Conservation (phyloP, 2,113 vertebrate genomes). For the Orycteropus afer region DNA sequence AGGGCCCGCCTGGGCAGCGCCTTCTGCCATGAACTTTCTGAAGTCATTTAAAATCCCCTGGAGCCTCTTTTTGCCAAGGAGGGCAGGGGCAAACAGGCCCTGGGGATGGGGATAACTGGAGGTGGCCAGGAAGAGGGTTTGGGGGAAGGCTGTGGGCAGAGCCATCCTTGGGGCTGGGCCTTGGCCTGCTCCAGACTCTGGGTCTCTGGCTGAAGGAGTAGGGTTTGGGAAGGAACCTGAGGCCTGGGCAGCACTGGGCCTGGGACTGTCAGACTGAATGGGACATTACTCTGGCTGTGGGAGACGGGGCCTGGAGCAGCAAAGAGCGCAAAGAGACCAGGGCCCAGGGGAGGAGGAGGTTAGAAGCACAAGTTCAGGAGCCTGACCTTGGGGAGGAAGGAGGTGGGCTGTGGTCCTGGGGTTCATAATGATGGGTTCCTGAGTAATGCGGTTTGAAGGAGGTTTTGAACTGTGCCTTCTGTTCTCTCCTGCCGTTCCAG, state of each 20-base stretch:
- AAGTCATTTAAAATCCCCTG: conserved; percentile 23
- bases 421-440: neutral
- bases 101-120: conserved; percentile 5
- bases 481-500: neutral
- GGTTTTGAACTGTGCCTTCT: conserved; percentile 27
- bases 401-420: neutral
- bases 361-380: neutral
- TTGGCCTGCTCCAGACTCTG: conserved; percentile 13
- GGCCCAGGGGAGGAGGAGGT: neutral
- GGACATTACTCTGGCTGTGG: neutral
- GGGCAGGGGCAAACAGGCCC: conserved; percentile 45
- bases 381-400: neutral
- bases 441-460: neutral
- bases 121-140: conserved; percentile 27
- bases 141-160: neutral
- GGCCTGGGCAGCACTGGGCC: neutral
- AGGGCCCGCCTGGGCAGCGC: conserved; percentile 31
- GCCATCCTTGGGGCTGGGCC: conserved; percentile 32
- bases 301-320: neutral
- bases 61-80: conserved; percentile 56
- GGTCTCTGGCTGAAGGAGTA: neutral
- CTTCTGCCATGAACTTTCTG: conserved; percentile 65
- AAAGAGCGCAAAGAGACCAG: neutral
- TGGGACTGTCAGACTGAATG: neutral
- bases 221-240: conserved; percentile 53